These are phyloP conservation scores for Bugulina stolonifera DNA, from an alignment of 2,888 invertebrate genomes.

Conservation along the genomic window DNA sequence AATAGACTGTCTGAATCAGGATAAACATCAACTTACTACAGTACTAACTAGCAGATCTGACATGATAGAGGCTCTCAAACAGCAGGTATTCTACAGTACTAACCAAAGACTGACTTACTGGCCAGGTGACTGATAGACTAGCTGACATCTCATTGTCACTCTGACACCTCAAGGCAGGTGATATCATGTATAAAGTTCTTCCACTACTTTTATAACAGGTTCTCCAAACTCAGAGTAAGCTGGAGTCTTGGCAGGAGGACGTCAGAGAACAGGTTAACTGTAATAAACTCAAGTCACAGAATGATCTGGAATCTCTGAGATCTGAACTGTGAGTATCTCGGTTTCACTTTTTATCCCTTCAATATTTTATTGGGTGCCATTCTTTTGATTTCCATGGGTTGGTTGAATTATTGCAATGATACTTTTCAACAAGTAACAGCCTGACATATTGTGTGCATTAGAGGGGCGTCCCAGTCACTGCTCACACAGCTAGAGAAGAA, in stretches of 20 bases:
- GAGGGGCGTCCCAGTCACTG: neutral
- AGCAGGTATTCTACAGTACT: neutral
- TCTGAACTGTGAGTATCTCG: neutral
- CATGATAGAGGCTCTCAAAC: neutral
- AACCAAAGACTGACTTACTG: neutral
- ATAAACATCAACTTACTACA: neutral
- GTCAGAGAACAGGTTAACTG: neutral
- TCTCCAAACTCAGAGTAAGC: too few relatives aligned
- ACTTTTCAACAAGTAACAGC: too few relatives aligned
- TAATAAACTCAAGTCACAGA: neutral
- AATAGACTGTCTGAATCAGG: neutral
- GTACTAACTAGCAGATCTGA: neutral
- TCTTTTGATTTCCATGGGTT: too few relatives aligned
- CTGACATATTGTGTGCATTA: neutral
- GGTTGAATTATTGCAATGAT: too few relatives aligned
- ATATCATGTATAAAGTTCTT: too few relatives aligned
- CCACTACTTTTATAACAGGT: too few relatives aligned
- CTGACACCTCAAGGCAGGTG: too few relatives aligned
- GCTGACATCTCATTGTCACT: too few relatives aligned
- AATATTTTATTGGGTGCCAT: too few relatives aligned
- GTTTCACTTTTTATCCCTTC: too few relatives aligned
- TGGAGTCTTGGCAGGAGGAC: neutral
- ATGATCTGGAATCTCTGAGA: neutral
- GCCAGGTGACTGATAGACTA: neutral
- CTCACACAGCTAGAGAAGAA: neutral